Evolutionary conservation across 2,797 vertebrate genomes (phyloP).

Genomic region (Brachymystax lenok): DNA sequence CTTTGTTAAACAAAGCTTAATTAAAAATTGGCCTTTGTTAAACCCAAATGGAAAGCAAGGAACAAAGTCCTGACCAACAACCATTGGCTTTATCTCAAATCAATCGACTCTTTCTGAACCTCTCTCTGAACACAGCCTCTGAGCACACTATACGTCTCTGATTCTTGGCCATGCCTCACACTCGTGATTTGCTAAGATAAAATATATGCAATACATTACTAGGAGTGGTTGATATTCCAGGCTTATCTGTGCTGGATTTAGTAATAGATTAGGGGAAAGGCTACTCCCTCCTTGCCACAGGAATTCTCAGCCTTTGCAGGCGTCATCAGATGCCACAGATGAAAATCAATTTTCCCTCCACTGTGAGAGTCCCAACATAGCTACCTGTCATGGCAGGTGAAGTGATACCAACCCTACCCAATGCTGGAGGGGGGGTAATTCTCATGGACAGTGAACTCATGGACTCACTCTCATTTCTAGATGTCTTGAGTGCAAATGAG

Average conservation of each 20-base stretch:
- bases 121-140: neutral
- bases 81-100: too few relatives aligned
- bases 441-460: neutral
- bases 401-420: neutral
- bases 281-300: neutral
- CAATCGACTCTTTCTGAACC: neutral
- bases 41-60: neutral
- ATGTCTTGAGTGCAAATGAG: conserved; percentile 31
- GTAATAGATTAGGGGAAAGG: neutral
- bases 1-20: neutral
- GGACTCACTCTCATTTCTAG: conserved; percentile 22
- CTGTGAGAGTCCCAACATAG: neutral
- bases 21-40: neutral
- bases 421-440: neutral
- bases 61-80: neutral
- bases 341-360: neutral
- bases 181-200: too few relatives aligned
- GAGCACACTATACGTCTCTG: too few relatives aligned
- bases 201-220: too few relatives aligned
- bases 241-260: neutral
- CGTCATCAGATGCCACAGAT: neutral
- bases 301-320: neutral
- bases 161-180: too few relatives aligned
- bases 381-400: neutral
- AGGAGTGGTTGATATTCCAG: too few relatives aligned